Conservation (phyloP, 2,797 vertebrate genomes). For the Spea hammondii region DNA sequence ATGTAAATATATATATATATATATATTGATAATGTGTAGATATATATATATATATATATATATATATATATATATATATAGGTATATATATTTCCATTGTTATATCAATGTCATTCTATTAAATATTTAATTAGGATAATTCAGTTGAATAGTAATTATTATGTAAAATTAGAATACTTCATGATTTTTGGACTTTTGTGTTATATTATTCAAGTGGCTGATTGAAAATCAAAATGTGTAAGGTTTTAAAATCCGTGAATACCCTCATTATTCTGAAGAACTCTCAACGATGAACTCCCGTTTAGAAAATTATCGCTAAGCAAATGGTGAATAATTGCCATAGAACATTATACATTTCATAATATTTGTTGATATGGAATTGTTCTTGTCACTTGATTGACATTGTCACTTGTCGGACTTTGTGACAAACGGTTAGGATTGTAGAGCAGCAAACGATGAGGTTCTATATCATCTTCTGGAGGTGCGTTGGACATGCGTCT, state of each 20-base stretch:
- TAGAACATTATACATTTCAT: not conserved
- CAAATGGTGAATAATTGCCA: not conserved
- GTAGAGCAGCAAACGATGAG: too few relatives aligned
- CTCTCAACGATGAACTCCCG: not conserved
- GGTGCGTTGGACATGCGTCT: too few relatives aligned
- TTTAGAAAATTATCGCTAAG: slow-evolving; percentile 11
- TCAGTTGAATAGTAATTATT: not conserved
- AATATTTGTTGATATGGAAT: not conserved
- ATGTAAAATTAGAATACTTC: slow-evolving; percentile 21
- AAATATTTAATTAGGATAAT: too few relatives aligned
- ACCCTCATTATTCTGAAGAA: slow-evolving; percentile 32
- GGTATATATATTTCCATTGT: too few relatives aligned
- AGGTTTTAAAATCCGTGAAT: slow-evolving; percentile 3
- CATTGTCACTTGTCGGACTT: not conserved
- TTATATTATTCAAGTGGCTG: slow-evolving; percentile 13
- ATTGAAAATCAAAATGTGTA: slow-evolving; percentile 11
- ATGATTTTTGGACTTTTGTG: not conserved
- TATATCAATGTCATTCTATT: too few relatives aligned
- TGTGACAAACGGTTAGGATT: too few relatives aligned
- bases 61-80: too few relatives aligned
- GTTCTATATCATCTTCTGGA: too few relatives aligned
- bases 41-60: too few relatives aligned
- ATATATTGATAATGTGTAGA: too few relatives aligned
- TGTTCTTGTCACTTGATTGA: not conserved
- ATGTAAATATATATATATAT: too few relatives aligned